Evolutionary conservation across 2,113 vertebrate species (phyloP).

Genomic region (Hippoglossus stenolepis): DNA sequence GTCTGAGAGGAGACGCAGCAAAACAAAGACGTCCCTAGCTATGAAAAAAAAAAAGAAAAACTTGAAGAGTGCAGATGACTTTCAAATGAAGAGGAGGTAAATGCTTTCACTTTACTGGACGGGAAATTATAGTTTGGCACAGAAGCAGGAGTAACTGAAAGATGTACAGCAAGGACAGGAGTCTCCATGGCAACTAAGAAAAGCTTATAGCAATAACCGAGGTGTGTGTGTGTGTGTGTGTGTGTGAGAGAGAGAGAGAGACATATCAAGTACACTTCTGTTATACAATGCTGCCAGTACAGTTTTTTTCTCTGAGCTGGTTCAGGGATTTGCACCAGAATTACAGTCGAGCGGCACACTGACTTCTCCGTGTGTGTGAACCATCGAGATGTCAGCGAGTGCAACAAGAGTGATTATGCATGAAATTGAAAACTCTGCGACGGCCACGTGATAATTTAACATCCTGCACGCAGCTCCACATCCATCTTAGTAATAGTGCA

Average conservation of each 20-base stretch:
- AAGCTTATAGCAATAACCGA: conserved; percentile 50
- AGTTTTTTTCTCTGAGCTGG: background rate
- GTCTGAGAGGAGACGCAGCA: background rate
- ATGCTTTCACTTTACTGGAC: conserved; percentile 27
- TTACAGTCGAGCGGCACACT: background rate
- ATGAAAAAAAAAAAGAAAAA: background rate
- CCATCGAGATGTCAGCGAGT: conserved; percentile 30
- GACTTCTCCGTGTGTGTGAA: conserved; percentile 13
- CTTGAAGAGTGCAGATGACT: background rate
- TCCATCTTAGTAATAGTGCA: conserved; percentile 42
- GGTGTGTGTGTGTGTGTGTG: conserved; percentile 8
- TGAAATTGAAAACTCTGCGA: conserved; percentile 65
- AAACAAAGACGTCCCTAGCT: conserved; percentile 17
- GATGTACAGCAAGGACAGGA: conserved; percentile 47
- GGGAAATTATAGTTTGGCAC: conserved; percentile 37
- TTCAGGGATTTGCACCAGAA: conserved; percentile 5
- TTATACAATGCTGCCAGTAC: background rate
- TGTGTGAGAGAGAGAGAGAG: background rate
- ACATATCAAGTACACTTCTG: conserved; percentile 6
- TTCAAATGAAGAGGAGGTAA: conserved; percentile 17
- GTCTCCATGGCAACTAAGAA: conserved; percentile 76
- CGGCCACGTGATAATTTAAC: conserved; percentile 36
- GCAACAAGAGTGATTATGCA: conserved; percentile 68
- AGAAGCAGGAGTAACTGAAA: conserved; percentile 41
- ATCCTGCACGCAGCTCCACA: conserved; percentile 5